Base-by-base conservation (phyloP, 2,888 invertebrate species). In the Caenorhabditis doughertyi region DNA sequence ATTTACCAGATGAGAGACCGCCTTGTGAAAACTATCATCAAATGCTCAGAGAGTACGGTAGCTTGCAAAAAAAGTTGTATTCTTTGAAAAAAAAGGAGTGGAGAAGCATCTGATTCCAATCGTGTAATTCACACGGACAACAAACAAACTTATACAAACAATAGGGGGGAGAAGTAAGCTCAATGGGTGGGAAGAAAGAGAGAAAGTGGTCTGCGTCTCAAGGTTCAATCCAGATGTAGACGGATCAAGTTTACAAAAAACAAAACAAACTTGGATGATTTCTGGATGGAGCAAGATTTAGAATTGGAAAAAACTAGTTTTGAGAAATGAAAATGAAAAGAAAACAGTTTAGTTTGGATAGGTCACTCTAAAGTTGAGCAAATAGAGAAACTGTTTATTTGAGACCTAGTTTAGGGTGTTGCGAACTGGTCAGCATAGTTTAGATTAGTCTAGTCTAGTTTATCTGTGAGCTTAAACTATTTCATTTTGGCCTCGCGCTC, bases 61-160 rank as follows among this genome's bases (percentile, higher is more conserved):
- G 53, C 11, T 4, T 32, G 32, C 32, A 3, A 18, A 47, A 47
- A 47, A 47, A 47, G 44, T 55, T 32, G 35, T 51, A 51, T 23
- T 27, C 32, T 13, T 4, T 23, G 23, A 4, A 39, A 23, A 16
- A 44, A 23, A 23, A 42, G 1, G 42, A 51, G 51, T 13, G 3
- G n/a, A 8, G 9, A 18, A 60, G 60, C 76, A 76, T 76, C 76
- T 76, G 76, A 76, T 76, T 76, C 67, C 67, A 67, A 76, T 76
- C 55, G 74, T 76, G 76, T 76, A 76, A 76, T 76, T 76, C 76
- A 76, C 68, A 76, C 67, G 76, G 76, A 76, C 49, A 58, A 76
- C 76, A 76, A 76, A 76, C 67, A 68, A 76, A 76, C 76, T 76
- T 76, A 56, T 35, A 68, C 68, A 76, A 76, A 76, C 67, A 76